Base-by-base conservation (phyloP, 2,888 invertebrate genomes). In the Caenorhabditis sp. region DNA sequence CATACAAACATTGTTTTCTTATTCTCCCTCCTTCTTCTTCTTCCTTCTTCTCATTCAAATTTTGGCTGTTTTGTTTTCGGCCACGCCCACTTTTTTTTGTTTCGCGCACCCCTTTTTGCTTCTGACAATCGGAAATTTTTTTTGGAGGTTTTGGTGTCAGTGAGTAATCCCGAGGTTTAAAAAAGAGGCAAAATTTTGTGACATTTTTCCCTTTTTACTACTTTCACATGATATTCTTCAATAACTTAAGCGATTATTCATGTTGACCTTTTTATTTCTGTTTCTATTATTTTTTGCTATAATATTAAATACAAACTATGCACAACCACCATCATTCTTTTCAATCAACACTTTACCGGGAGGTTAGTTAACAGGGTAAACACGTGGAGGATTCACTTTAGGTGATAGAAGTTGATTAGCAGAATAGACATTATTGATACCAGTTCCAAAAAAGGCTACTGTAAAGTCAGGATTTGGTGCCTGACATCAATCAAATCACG, bases 301-400 rank as follows among this genome's bases (percentile, higher is more conserved):
- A 12, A 10, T 54, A 10, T 25, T 25, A 10, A 54, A 54, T 54
- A 2, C 3, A 10, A 23, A 54, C 21, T 17, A 43, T 43, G 31
- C 58, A 5, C 71, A 71, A 14, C 71, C 71, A 26, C 71, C 67
- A 5, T 36, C 68, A 38, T 73, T 73, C 43, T 74, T 74, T 25
- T 57, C 69, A 1, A 20, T 70, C 12, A 74, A 74, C 49, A 49
- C 66, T 12, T 58, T 74, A 53, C 74, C 74, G 1, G 74, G 74
- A 59, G 74, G 74, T 74, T 43, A 20, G 74, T 63, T 56, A 31
- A 31, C 31, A 31, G n/a, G n/a, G n/a, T n/a, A n/a, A n/a, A n/a
- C n/a, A n/a, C n/a, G n/a, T n/a, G n/a, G n/a, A n/a, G n/a, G n/a
- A n/a, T n/a, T n/a, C n/a, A n/a, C n/a, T n/a, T n/a, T n/a, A n/a